Conservation (phyloP, 2,797 vertebrate species). For the Premnoplex brunnescens region DNA sequence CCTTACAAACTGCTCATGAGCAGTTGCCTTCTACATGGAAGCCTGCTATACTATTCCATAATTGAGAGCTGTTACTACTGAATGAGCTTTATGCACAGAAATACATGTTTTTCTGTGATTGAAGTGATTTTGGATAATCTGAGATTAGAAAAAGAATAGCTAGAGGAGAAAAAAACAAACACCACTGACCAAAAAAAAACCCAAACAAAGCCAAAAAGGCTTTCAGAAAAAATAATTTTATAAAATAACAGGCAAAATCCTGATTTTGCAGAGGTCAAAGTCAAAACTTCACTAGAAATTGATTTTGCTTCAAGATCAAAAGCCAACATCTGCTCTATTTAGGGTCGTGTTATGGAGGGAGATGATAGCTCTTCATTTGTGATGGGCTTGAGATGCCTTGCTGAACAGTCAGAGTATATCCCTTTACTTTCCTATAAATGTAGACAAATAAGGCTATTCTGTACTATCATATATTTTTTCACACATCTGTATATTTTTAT, state of each 20-base stretch:
- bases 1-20: not conserved
- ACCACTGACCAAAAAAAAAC: not conserved
- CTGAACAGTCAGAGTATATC: not conserved
- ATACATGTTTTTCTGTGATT: not conserved
- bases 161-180: not conserved
- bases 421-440: not conserved
- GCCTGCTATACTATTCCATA: not conserved
- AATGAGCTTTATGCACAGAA: not conserved
- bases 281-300: conserved; percentile 3
- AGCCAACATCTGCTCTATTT: conserved; percentile 4
- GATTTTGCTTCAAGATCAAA: conserved; percentile 7
- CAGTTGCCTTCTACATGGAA: not conserved
- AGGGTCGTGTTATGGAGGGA: not conserved
- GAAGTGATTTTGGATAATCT: not conserved
- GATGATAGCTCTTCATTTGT: not conserved
- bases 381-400: not conserved
- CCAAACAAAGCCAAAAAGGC: not conserved
- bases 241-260: not conserved
- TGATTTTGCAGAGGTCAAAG: not conserved
- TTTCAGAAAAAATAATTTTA: not conserved
- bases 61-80: not conserved
- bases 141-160: not conserved
- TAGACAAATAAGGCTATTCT: not conserved
- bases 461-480: not conserved
- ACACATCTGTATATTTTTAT: not conserved